Base-by-base conservation (phyloP, 1,140 invertebrate species). In the Drosophila leontia region DNA sequence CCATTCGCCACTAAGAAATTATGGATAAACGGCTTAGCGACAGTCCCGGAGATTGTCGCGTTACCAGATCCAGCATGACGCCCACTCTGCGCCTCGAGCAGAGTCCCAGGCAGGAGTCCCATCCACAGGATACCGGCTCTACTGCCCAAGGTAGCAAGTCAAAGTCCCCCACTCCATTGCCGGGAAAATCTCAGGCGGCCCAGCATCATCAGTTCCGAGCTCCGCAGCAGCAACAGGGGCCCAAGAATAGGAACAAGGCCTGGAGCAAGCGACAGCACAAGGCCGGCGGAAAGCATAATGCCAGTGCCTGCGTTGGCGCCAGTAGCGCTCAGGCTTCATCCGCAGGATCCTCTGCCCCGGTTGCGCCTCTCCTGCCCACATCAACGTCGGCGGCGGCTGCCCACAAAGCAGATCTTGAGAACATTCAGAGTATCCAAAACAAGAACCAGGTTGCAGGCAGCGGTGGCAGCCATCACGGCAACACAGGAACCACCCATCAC, bases 341-440 rank as follows among this genome's bases (percentile, higher is more conserved):
- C 7, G 35, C 62, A 34, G 63, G 61, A 13, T 45, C 47, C 11
- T 19, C 64, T 58, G 84, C 57, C 44, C 34, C 42, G 32, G 63
- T 44, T 61, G 48, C 57, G 51, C 47, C 23, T 9, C 75, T 77
- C 17, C 72, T 80, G 45, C 60, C 76, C 45, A 39, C 79, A 0
- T 56, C 53, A 1, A 37, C 55, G 2, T 55, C 60, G 8, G 64
- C 62, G 44, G 61, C 53, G 35, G 59, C 70, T 12, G 79, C 81
- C n/a, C 86, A 83, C 50, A 92, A 92, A 56, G 91, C 91, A 23
- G 91, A 92, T 78, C 72, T 92, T 32, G 91, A 92, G 67, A 92
- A 92, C 55, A 91, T 92, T 59, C 91, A 92, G 58, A 92, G 92
- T 60, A 65, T 91, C 5, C 92, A 92, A 32, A 92, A 90, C n/a